phyloP scores from a whole-genome alignment of 2,113 vertebrate species.

The Lonchura striata region DNA sequence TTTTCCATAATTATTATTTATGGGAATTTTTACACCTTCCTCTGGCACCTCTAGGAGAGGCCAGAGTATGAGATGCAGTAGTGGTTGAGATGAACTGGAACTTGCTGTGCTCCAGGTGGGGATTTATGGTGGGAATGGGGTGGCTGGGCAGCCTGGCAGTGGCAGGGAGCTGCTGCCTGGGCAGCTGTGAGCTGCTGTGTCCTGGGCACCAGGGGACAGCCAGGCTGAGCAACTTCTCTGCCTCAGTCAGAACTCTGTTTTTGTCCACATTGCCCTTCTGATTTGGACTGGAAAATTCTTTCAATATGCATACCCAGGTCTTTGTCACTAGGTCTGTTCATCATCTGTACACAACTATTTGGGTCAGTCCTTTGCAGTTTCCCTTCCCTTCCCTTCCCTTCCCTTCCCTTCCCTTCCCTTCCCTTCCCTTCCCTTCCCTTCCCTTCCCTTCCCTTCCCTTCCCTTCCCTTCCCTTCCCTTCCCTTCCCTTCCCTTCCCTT shows the following conservation, averaged over 20 bases:
- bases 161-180: background rate
- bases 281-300: background rate
- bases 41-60: slow-evolving; percentile 8
- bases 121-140: too few species aligned
- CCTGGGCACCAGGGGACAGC: fast-evolving
- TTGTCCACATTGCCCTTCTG: background rate
- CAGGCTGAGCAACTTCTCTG: background rate
- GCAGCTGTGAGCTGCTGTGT: background rate
- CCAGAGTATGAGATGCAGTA: background rate
- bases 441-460: background rate
- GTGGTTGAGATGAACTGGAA: background rate
- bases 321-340: background rate
- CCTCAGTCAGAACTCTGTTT: background rate
- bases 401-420: fast-evolving
- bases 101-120: background rate
- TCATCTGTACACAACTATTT: background rate
- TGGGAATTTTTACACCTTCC: slow-evolving; percentile 14
- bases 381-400: background rate
- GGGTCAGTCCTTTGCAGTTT: background rate
- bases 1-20: slow-evolving; percentile 53
- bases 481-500: background rate
- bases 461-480: background rate
- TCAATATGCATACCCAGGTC: background rate
- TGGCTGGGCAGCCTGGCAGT: background rate
- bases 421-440: too few species aligned